These are phyloP conservation scores for Anagrus nilaparvatae DNA, from an alignment of 1,140 invertebrate genomes.

Conservation along the genomic window DNA sequence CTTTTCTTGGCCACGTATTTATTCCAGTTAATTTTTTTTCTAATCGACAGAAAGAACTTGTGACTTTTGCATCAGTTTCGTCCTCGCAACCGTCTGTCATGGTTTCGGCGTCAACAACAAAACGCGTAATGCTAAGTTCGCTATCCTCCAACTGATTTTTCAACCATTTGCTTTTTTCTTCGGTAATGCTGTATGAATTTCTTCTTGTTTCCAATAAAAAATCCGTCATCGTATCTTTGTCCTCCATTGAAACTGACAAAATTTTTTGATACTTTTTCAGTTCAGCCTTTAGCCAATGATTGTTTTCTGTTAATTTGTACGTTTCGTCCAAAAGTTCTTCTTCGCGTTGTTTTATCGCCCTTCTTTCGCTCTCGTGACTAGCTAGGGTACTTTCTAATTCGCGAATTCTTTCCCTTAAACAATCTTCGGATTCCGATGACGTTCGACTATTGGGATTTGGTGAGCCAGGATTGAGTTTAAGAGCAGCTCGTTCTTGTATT, in stretches of 20 bases:
- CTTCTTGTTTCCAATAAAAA: no score
- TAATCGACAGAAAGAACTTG: no score
- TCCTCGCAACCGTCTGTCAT: conserved; percentile 1
- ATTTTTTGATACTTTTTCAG: conserved; percentile 9
- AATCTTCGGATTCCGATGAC: conserved; percentile 17
- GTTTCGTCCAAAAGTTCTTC: conserved; percentile 31
- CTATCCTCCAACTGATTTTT: no score
- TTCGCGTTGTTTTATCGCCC: conserved; percentile 24
- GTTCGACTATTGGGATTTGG: conserved; percentile 9
- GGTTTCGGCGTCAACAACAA: conserved; percentile 1
- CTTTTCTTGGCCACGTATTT: no score
- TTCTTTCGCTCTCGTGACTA: conserved; percentile 20
- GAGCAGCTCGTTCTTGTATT: conserved; percentile 32
- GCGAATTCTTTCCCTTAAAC: conserved; percentile 25
- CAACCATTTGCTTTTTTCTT: no score
- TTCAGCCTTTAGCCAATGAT: conserved; percentile 27
- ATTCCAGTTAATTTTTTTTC: no score
- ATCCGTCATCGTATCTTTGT: no score
- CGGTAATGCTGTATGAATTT: no score
- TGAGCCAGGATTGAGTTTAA: conserved; percentile 19
- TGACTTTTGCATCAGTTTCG: not conserved
- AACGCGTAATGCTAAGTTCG: no score
- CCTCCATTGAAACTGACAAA: no score
- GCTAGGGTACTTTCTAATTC: conserved; percentile 27
- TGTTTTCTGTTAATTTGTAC: conserved; percentile 24